These are phyloP conservation scores for Rotaria socialis DNA, from an alignment of 2,888 invertebrate genomes.

Conservation along the genomic window DNA sequence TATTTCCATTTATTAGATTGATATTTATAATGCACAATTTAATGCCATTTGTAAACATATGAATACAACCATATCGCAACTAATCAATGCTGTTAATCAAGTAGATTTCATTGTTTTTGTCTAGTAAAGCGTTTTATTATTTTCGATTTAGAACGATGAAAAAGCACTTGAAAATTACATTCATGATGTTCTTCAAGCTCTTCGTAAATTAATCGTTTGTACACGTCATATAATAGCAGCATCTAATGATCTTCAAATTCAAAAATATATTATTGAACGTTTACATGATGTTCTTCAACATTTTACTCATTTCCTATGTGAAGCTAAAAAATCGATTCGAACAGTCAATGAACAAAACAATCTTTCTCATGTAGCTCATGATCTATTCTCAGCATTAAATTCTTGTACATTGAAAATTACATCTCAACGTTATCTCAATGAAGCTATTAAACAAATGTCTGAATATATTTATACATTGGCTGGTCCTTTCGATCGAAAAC, in stretches of 20 bases:
- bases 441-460: slow-evolving; percentile 75
- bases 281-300: slow-evolving; percentile 76
- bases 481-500: slow-evolving; percentile 63
- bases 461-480: slow-evolving; percentile 57
- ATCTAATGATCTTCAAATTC: slow-evolving; percentile 59
- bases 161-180: slow-evolving; percentile 76
- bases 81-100: slow-evolving; percentile 78
- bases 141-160: slow-evolving; percentile 66
- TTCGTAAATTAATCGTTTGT: slow-evolving; percentile 71
- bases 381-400: slow-evolving; percentile 64
- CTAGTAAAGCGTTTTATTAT: no score
- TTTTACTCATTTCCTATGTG: slow-evolving; percentile 73
- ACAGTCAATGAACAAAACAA: slow-evolving; percentile 67
- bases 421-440: slow-evolving; percentile 87
- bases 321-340: slow-evolving; percentile 72
- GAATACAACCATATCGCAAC: slow-evolving; percentile 67
- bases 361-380: slow-evolving; percentile 57
- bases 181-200: slow-evolving; percentile 72
- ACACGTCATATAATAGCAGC: slow-evolving; percentile 70
- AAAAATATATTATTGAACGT: slow-evolving; percentile 61
- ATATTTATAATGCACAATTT: background rate
- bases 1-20: background rate
- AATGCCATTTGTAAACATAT: background rate
- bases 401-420: slow-evolving; percentile 78
- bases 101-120: slow-evolving; percentile 49